Base-by-base conservation (phyloP, 2,113 vertebrate species). In the Lanius ludovicianus region DNA sequence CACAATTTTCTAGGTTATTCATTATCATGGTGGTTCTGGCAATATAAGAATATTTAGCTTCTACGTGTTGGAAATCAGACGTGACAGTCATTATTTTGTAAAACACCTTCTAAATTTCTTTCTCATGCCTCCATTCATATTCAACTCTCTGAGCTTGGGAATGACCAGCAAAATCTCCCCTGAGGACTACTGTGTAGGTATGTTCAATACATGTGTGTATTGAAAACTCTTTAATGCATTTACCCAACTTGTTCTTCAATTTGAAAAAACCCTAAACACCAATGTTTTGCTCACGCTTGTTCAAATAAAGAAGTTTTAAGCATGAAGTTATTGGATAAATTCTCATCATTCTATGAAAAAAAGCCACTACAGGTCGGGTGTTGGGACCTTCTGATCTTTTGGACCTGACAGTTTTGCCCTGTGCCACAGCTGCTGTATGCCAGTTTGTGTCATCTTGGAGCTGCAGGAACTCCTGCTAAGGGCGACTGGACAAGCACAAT, bases 191-290 rank as follows among this genome's bases (percentile, higher is more conserved):
- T n/a, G 16, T 31, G 21, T 17, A 63, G 47, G 6, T 17, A n/a
- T n/a, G n/a, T n/a, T n/a, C n/a, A n/a, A n/a, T n/a, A 37, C 14
- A 24, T 0, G 1, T 7, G 7, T 18, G 1, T 25, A 22, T 16
- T 41, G 17, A 46, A 64, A 70, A 74, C 6, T n/a, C 21, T 46
- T 33, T 4, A 10, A 53, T 23, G 3, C 20, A 33, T 55, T 42
- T 46, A 57, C 9, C 56, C 37, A 67, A 30, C 7, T 46, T 37
- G 5, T 15, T 78, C 70, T 83, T 27, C n/a, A 60, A 33, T 46
- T 1, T 9, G 67, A 65, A 85, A 46, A 16, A 33, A 2, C 2
- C 3, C 0, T 3, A 41, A 55, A 16, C 2, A 0, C 47, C 49
- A 49, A 6, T 27, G 49, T 33, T 57, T 79, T 63, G 3, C 11